These are phyloP conservation scores for Collichthys lucidus DNA, from an alignment of 2,113 vertebrate genomes.

Conservation along the genomic window DNA sequence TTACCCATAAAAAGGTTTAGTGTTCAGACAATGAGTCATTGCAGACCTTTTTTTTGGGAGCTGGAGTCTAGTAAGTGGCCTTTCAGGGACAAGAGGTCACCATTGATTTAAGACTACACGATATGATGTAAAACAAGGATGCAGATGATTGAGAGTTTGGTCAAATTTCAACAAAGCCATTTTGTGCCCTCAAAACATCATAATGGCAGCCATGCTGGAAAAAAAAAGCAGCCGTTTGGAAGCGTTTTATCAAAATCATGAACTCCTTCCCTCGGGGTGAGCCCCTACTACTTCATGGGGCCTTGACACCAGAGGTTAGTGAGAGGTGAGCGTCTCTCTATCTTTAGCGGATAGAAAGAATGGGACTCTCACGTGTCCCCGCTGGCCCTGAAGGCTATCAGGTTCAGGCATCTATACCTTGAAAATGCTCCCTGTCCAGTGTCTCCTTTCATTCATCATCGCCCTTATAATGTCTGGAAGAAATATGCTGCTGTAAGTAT, in stretches of 20 bases:
- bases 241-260: conserved; percentile 76
- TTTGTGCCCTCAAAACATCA: conserved; percentile 42
- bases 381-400: conserved; percentile 75
- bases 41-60: conserved; percentile 24
- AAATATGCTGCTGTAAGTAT: conserved; percentile 79
- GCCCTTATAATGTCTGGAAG: conserved; percentile 78
- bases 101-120: conserved; percentile 36
- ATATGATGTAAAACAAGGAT: conserved; percentile 11
- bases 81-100: conserved; percentile 40
- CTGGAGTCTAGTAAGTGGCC: neutral
- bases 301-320: conserved; percentile 76
- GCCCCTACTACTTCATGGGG: conserved; percentile 48
- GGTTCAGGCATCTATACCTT: conserved; percentile 72
- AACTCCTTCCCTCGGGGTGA: conserved; percentile 50
- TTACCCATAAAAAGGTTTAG: conserved; percentile 68
- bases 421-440: conserved; percentile 68
- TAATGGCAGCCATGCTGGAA: conserved; percentile 41
- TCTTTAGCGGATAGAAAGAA: conserved; percentile 60
- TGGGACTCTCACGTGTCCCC: conserved; percentile 53
- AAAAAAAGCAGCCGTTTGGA: conserved; percentile 29
- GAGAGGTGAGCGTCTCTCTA: conserved; percentile 77
- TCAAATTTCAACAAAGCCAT: neutral
- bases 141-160: conserved; percentile 24
- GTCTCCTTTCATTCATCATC: conserved; percentile 81
- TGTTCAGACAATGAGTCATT: conserved; percentile 61